A percentile compares a stretch with the other conserved stretches of the same genome.
Evolutionary conservation across 2,888 invertebrate species (phyloP).

Genomic region (Leptinotarsa juncta): DNA sequence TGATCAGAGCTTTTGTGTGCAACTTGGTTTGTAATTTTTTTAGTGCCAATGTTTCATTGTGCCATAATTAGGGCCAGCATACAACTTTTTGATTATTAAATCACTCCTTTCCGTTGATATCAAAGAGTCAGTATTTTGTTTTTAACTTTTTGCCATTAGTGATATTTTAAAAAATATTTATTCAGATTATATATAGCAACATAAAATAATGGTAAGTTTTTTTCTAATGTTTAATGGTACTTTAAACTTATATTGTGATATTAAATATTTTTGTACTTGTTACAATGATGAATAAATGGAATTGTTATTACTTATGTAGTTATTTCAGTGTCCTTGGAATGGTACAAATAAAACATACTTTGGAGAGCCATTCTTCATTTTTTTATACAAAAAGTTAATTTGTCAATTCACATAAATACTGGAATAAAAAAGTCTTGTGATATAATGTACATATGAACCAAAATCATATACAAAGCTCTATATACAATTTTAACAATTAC

Average conservation of each 20-base stretch:
- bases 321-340: neutral
- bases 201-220: neutral
- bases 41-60: neutral
- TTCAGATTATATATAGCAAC: neutral
- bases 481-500: slow-evolving; percentile 35
- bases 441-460: slow-evolving; percentile 33
- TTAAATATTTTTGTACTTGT: slow-evolving; percentile 14
- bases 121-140: slow-evolving; percentile 6
- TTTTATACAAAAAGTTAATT: slow-evolving; percentile 29
- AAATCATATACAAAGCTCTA: slow-evolving; percentile 8
- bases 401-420: slow-evolving; percentile 48
- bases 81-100: neutral
- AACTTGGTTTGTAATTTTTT: neutral
- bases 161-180: slow-evolving; percentile 1
- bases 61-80: neutral
- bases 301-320: neutral
- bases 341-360: slow-evolving; percentile 2
- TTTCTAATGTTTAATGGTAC: neutral
- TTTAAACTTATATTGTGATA: slow-evolving; percentile 4
- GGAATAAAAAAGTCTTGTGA: slow-evolving; percentile 47
- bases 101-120: neutral
- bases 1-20: neutral
- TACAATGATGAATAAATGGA: neutral
- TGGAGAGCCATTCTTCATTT: slow-evolving; percentile 13
- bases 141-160: neutral